Evolutionary conservation across 2,888 invertebrate genomes (phyloP).

Genomic region (Mesoligia furuncula): DNA sequence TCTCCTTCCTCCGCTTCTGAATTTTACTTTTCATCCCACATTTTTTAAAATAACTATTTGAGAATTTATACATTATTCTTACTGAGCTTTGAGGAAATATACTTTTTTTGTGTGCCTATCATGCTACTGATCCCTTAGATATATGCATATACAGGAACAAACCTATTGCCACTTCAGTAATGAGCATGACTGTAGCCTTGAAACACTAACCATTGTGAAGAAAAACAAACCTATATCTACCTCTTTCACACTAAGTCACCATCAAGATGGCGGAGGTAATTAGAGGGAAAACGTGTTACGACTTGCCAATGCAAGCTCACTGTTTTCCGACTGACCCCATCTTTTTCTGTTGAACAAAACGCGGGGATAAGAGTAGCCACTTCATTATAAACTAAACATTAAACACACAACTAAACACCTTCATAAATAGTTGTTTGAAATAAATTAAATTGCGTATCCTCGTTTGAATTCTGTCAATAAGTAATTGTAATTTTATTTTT

Average conservation of each 20-base stretch:
- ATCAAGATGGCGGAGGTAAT: too few species aligned
- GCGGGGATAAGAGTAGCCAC: neutral
- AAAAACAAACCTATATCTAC: neutral
- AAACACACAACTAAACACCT: too few species aligned
- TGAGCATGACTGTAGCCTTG: neutral
- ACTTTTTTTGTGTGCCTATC: neutral
- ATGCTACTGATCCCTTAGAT: neutral
- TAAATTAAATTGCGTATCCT: neutral
- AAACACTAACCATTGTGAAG: neutral
- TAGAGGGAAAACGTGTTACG: neutral
- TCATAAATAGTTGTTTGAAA: neutral
- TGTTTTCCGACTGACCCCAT: neutral
- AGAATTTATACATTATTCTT: neutral
- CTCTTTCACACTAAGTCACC: too few species aligned
- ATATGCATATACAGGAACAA: too few species aligned
- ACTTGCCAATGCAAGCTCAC: neutral
- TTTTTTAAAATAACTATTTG: neutral
- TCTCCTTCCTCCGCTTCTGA: neutral
- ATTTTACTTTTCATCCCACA: neutral
- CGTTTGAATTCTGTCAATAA: neutral
- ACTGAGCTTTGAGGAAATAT: too few species aligned
- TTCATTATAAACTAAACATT: neutral
- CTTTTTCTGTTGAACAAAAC: neutral
- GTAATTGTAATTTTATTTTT: too few species aligned
- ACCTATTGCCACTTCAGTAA: neutral